Conservation (phyloP, 64 coral and sea anemone genomes). For the Montipora cactus region DNA sequence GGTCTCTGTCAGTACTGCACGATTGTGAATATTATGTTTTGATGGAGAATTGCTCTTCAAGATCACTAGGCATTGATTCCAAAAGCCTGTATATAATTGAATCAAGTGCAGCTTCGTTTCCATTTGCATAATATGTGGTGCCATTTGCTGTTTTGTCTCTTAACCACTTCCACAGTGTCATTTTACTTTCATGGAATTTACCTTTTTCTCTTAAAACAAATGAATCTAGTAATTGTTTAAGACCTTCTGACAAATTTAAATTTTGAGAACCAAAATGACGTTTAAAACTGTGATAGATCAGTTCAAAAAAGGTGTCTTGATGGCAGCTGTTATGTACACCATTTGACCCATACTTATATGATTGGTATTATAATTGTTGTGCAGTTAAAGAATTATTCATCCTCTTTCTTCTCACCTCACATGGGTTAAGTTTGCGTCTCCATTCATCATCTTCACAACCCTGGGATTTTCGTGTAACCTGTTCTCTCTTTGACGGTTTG, state of each 20-base stretch:
- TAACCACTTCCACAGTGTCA: constrained; percentile 30
- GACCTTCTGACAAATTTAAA: constrained; percentile 12
- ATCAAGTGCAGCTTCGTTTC: constrained; percentile 40
- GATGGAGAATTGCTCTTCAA: constrained; percentile 27
- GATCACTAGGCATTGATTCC: constrained; percentile 26
- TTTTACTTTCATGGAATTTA: constrained; percentile 61
- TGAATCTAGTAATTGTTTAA: constrained; percentile 3
- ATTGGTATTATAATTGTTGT: constrained; percentile 4
- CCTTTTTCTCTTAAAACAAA: constrained; percentile 27
- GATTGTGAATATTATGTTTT: background rate
- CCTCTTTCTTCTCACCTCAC: constrained; percentile 40
- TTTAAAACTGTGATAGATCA: constrained; percentile 34
- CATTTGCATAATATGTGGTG: constrained; percentile 44
- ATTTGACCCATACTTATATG: constrained; percentile 62
- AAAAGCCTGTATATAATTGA: constrained; percentile 34
- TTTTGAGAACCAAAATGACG: background rate
- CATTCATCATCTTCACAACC: constrained; percentile 47
- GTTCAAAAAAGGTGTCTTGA: constrained; percentile 64
- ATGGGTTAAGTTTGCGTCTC: constrained; percentile 32
- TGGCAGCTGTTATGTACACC: constrained; percentile 62
- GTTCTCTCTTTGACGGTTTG: background rate
- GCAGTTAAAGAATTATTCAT: background rate
- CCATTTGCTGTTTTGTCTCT: constrained; percentile 35
- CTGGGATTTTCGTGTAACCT: constrained; percentile 6
- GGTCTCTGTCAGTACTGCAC: background rate